phyloP scores from a whole-genome alignment of 2,113 vertebrate genomes.

The Hemichromis elongatus region DNA sequence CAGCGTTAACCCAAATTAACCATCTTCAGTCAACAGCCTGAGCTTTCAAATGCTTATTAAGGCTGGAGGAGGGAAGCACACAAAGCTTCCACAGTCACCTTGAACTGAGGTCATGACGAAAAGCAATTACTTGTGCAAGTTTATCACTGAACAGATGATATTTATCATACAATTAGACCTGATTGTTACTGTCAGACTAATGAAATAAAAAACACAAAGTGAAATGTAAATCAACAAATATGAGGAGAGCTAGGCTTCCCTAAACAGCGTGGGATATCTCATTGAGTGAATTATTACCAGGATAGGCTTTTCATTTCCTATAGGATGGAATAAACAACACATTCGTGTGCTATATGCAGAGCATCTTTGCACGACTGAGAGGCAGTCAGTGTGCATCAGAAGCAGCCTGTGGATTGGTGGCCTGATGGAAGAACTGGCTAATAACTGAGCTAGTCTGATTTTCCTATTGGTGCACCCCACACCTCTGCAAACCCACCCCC shows the following conservation, averaged over 20 bases:
- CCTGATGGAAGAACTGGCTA: slow-evolving; percentile 39
- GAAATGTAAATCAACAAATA: not conserved
- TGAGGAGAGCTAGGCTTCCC: not conserved
- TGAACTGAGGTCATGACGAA: slow-evolving; percentile 37
- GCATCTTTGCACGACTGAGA: not conserved
- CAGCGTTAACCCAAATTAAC: not conserved
- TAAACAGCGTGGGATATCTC: not conserved
- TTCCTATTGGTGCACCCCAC: slow-evolving; percentile 43
- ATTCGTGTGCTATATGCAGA: not conserved
- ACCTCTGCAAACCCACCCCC: not conserved
- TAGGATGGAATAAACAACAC: not conserved
- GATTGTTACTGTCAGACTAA: not conserved
- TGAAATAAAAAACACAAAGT: not conserved
- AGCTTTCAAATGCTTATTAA: not conserved
- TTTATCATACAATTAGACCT: not conserved
- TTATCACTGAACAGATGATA: not conserved
- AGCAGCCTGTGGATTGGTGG: not conserved
- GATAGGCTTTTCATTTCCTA: not conserved
- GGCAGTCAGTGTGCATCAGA: not conserved
- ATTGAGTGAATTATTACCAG: not conserved
- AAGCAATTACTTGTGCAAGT: not conserved
- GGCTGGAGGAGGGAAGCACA: not conserved
- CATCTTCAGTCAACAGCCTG: not conserved
- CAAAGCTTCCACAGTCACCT: slow-evolving; percentile 35
- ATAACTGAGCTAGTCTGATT: slow-evolving; percentile 50